These are phyloP conservation scores for Ceryle rudis DNA, from an alignment of 2,797 vertebrate species.

Conservation along the genomic window DNA sequence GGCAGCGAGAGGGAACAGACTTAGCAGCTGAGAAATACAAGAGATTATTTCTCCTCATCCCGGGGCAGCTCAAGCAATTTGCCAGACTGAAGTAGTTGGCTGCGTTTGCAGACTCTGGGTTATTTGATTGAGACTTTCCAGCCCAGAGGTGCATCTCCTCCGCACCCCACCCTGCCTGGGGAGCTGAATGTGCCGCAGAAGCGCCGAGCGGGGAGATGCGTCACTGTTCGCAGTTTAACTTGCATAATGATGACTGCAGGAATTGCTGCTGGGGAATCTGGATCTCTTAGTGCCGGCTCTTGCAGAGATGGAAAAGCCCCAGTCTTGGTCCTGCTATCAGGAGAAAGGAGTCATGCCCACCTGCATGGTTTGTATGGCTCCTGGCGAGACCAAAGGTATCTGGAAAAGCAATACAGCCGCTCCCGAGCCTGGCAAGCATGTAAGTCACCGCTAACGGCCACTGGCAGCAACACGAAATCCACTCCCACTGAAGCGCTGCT, in stretches of 20 bases:
- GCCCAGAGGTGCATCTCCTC: background rate
- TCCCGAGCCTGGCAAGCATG: background rate
- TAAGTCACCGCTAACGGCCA: background rate
- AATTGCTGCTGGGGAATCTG: background rate
- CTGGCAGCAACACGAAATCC: background rate
- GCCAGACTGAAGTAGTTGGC: background rate
- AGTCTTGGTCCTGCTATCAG: background rate
- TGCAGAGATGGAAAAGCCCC: background rate
- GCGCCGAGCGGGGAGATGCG: accelerated
- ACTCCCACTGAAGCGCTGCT: background rate
- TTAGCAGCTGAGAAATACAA: background rate
- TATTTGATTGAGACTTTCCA: background rate
- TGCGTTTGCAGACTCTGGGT: background rate
- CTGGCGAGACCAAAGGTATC: background rate
- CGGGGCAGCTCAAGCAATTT: background rate
- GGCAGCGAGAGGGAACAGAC: background rate
- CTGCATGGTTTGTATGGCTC: accelerated
- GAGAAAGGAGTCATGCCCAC: background rate
- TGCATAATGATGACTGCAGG: background rate
- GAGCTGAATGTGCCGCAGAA: background rate
- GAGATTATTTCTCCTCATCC: conserved; percentile 12
- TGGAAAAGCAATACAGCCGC: background rate
- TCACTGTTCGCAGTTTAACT: background rate
- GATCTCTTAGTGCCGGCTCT: accelerated
- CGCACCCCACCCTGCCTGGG: background rate